Conservation (phyloP, 2,113 vertebrate genomes). For the Lophura nycthemera region DNA sequence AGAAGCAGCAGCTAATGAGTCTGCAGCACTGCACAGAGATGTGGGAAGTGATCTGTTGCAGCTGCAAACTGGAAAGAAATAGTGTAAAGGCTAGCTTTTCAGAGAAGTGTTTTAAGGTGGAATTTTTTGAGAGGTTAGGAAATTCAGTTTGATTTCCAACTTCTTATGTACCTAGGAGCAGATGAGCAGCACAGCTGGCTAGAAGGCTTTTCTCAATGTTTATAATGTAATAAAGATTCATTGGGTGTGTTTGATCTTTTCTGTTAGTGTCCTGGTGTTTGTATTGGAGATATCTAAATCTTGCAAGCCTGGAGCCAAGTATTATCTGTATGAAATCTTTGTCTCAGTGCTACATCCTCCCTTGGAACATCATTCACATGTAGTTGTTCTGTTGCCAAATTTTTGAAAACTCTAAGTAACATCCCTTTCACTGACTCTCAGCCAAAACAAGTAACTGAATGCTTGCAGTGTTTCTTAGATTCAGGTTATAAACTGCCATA, state of each 20-base stretch:
- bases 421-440: slow-evolving; percentile 58
- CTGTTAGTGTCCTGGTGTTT: slow-evolving; percentile 27
- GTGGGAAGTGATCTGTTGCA: not conserved
- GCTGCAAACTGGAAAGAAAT: not conserved
- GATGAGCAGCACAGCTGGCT: not conserved
- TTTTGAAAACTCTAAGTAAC: slow-evolving; percentile 62
- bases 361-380: slow-evolving; percentile 70
- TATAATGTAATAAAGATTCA: slow-evolving; percentile 68
- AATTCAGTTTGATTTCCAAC: not conserved
- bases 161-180: not conserved
- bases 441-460: slow-evolving; percentile 57
- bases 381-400: slow-evolving; percentile 71
- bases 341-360: slow-evolving; percentile 70
- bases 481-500: slow-evolving; percentile 57
- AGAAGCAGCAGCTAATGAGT: not conserved
- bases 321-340: slow-evolving; percentile 73
- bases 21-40: not conserved
- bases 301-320: slow-evolving; percentile 55
- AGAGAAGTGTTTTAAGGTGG: not conserved
- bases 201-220: slow-evolving; percentile 35
- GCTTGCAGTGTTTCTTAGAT: slow-evolving; percentile 43
- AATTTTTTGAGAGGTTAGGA: not conserved
- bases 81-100: not conserved
- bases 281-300: slow-evolving; percentile 40
- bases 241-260: slow-evolving; percentile 61